Percentiles rank a stretch among this genome's conserved stretches.
Conservation (phyloP, 1,140 invertebrate species). For the Amphibalanus amphitrite region DNA sequence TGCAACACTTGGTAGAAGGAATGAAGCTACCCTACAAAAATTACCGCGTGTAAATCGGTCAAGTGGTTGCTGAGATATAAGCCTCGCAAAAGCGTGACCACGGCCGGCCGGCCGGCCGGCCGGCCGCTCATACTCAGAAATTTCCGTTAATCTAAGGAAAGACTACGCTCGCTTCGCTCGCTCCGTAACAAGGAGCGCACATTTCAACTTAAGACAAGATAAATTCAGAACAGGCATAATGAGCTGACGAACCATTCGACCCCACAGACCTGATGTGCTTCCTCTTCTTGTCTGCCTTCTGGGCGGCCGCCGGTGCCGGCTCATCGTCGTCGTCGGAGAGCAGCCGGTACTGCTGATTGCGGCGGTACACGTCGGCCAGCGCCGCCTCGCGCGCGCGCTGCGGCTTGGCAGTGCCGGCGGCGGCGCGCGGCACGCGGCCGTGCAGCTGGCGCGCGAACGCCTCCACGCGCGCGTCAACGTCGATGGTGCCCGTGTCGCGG, state of each 20-base stretch:
- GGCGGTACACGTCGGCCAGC: slow-evolving; percentile 3
- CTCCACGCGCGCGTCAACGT: slow-evolving; percentile 23
- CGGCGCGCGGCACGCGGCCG: slow-evolving; percentile 7
- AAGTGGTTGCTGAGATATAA: no score
- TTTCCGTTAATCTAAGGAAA: no score
- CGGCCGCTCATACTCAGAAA: no score
- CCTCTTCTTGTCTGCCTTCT: slow-evolving; percentile 6
- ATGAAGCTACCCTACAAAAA: no score
- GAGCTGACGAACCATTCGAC: not conserved
- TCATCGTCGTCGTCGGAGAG: slow-evolving; percentile 5
- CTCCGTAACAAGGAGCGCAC: no score
- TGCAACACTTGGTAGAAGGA: no score
- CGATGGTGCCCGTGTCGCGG: slow-evolving; percentile 29
- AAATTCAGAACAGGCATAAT: not conserved
- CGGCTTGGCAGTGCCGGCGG: not conserved
- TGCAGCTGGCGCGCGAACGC: slow-evolving; percentile 17
- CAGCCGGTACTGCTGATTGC: slow-evolving; percentile 6
- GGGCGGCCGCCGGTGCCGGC: slow-evolving; percentile 7
- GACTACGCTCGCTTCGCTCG: no score
- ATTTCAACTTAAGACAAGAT: not conserved
- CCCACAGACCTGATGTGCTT: not conserved
- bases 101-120: no score
- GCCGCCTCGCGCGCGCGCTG: slow-evolving; percentile 7
- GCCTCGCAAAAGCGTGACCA: no score
- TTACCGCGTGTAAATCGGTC: no score